Evolutionary conservation across 2,113 vertebrate species (phyloP).

Genomic region (Loxodonta africana): DNA sequence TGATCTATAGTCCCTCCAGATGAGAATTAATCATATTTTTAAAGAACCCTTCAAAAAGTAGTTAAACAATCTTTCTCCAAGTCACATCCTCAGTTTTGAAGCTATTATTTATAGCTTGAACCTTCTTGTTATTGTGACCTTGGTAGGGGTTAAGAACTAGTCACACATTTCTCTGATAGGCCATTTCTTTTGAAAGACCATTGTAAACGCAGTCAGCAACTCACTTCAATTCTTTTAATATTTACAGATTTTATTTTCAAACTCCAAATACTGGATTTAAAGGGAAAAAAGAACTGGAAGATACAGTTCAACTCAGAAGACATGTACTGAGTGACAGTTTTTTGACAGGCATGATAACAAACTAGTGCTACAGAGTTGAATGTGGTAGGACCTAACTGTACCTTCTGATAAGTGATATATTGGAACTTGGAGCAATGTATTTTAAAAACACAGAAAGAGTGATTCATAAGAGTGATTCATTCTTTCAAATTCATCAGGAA

Average conservation of each 20-base stretch:
- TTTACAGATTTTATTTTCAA: slow-evolving; percentile 11
- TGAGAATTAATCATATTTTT: not conserved
- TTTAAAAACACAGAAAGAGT: not conserved
- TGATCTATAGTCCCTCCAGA: not conserved
- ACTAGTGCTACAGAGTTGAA: not conserved
- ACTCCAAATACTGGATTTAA: not conserved
- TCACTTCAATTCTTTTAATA: slow-evolving; percentile 23
- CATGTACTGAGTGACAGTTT: not conserved
- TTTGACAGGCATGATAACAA: not conserved
- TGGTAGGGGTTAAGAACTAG: not conserved
- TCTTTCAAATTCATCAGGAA: not conserved
- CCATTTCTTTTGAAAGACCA: not conserved
- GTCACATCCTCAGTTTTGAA: not conserved
- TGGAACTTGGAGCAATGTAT: not conserved
- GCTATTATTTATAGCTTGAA: not conserved
- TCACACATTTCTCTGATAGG: not conserved
- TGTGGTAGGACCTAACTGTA: not conserved
- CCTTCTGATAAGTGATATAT: not conserved
- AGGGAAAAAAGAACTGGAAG: not conserved
- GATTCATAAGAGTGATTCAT: not conserved
- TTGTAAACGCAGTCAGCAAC: not conserved
- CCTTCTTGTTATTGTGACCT: not conserved
- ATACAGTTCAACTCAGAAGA: not conserved
- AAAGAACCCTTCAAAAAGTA: not conserved
- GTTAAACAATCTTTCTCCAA: not conserved